Percentiles rank a stretch among this genome's conserved stretches.
Evolutionary conservation across 2,113 vertebrate genomes (phyloP).

Genomic region (Spea bombifrons): DNA sequence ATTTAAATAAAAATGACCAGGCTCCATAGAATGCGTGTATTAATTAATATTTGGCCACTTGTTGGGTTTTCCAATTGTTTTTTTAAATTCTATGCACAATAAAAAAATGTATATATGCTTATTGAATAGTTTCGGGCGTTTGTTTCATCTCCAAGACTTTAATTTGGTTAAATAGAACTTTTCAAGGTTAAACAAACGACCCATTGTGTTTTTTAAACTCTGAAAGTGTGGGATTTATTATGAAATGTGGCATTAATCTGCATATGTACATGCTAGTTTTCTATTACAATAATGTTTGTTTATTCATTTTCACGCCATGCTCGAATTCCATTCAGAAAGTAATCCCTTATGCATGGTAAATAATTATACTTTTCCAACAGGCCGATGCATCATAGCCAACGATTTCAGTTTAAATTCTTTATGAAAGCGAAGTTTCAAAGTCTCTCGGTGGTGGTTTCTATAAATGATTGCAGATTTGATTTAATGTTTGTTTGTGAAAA

Average conservation of each 20-base stretch:
- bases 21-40: too few relatives aligned
- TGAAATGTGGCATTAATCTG: conserved; percentile 20
- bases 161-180: not conserved
- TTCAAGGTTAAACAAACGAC: conserved; percentile 17
- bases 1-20: too few relatives aligned
- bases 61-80: too few relatives aligned
- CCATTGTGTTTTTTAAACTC: conserved; percentile 4
- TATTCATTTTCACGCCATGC: conserved; percentile 31
- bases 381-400: not conserved
- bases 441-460: not conserved
- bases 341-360: conserved; percentile 31
- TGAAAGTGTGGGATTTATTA: conserved; percentile 16
- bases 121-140: too few relatives aligned
- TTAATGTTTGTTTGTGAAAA: not conserved
- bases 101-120: too few relatives aligned
- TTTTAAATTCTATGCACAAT: too few relatives aligned
- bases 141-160: not conserved
- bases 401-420: not conserved
- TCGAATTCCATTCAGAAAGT: conserved; percentile 3
- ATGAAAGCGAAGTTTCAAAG: not conserved
- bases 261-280: conserved; percentile 17
- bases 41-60: too few relatives aligned
- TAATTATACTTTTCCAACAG: conserved; percentile 27
- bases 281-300: conserved; percentile 33
- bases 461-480: not conserved